Evolutionary conservation across 2,113 vertebrate genomes (phyloP).

Genomic region (Upupa epops): DNA sequence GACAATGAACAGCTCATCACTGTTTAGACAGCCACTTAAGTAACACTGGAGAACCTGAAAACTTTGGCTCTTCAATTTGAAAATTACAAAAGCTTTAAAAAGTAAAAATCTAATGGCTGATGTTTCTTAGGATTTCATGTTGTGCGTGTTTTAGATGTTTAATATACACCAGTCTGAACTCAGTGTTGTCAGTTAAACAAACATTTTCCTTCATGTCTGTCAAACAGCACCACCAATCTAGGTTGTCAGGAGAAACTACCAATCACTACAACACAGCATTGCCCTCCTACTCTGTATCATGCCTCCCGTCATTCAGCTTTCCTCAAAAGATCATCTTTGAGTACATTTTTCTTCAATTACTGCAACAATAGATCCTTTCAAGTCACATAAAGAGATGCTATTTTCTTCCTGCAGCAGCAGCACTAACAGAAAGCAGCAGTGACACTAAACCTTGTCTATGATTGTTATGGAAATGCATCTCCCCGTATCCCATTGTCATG

Average conservation of each 20-base stretch:
- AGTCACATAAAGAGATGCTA: slow-evolving; percentile 43
- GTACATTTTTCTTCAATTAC: slow-evolving; percentile 61
- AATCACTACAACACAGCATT: neutral
- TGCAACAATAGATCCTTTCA: slow-evolving; percentile 61
- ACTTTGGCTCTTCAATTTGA: no score
- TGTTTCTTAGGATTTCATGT: no score
- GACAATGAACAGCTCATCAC: no score
- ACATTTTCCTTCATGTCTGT: neutral
- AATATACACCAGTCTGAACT: neutral
- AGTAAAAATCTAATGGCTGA: no score
- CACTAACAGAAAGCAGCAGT: slow-evolving; percentile 41
- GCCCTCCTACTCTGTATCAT: neutral
- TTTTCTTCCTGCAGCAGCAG: slow-evolving; percentile 53
- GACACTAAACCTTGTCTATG: slow-evolving; percentile 63
- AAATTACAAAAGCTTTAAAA: no score
- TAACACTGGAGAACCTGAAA: no score
- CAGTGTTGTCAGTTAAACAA: neutral
- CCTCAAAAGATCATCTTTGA: slow-evolving; percentile 30
- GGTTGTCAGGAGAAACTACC: neutral
- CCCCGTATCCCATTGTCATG: slow-evolving; percentile 70
- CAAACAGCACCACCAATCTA: neutral
- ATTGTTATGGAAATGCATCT: slow-evolving; percentile 76
- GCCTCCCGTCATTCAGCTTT: neutral
- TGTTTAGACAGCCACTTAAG: no score
- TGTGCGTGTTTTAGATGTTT: neutral